Evolutionary conservation across 2,888 invertebrate species (phyloP).

Genomic region (Tolmerus cingulatus): DNA sequence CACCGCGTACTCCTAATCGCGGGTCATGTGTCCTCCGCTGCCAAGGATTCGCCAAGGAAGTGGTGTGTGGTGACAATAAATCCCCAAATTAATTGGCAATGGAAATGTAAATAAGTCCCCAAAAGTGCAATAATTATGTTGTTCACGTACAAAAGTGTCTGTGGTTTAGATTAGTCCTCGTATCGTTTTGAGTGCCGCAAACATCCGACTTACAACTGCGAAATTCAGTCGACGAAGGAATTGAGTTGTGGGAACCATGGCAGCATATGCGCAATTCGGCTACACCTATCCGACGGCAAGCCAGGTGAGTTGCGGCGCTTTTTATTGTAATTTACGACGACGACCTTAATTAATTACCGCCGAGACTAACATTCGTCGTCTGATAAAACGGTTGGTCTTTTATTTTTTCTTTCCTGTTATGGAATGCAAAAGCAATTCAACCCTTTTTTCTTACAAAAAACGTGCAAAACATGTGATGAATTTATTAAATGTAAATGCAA

Average conservation of each 20-base stretch:
- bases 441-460: no score
- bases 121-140: slow-evolving; percentile 24
- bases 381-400: no score
- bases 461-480: no score
- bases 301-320: slow-evolving; percentile 73
- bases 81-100: background rate
- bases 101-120: slow-evolving; percentile 11
- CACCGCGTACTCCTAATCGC: background rate
- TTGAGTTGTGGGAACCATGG: slow-evolving; percentile 54
- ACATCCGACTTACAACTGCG: background rate
- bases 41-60: slow-evolving; percentile 7
- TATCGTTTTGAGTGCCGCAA: background rate
- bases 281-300: slow-evolving; percentile 91
- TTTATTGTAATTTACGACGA: background rate
- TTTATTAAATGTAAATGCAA: no score
- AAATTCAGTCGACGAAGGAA: background rate
- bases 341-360: background rate
- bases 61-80: slow-evolving; percentile 34
- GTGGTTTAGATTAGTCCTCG: slow-evolving; percentile 19
- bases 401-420: no score
- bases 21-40: background rate
- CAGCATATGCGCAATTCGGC: slow-evolving; percentile 92
- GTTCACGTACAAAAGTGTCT: slow-evolving; percentile 25
- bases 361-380: background rate
- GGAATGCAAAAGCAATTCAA: no score